Base-by-base conservation (phyloP, 2,113 vertebrate genomes). In the Caretta caretta region DNA sequence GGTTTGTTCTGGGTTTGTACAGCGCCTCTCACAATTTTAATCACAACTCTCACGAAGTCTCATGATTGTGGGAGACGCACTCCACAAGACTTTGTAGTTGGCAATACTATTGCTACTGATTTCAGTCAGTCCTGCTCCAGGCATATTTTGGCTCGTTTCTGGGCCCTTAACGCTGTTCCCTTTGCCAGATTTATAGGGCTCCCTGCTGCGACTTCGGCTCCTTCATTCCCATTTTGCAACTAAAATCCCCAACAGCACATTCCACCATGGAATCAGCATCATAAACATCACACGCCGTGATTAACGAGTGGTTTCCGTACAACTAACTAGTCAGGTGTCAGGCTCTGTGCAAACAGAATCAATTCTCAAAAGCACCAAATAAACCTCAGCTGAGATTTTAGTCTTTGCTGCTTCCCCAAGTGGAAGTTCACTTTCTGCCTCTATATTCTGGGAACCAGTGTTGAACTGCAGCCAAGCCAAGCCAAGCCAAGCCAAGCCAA, bases 171-270 rank as follows among this genome's bases (percentile, higher is more conserved):
- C 8, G 3, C 72, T 46, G 38, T 76, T 76, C 38, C 22, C 72
- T 24, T 54, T 46, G 27, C 27, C 83, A 57, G 42, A 29, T 65
- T 0, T 0, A 0, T 1, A 48, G 38, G 54, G 62, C 17, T 54
- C 49, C 49, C 94, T 17, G 54, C 49, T 8, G 50, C 0, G 27
- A 13, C 10, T 50, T 10, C 65, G n/a, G n/a, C 20, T 49, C 46
- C 6, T 59, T 22, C 1, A 0, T 24, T 22, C 72, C 51, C 25
- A 6, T 1, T 10, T 2, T 8, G 0, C 65, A 8, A 13, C 35
- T 10, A 38, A 46, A 78, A 69, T 5, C 19, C 6, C 42, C 62
- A 72, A 42, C 51, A 65, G 80, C 49, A 53, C 13, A 0, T 27
- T 51, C 84, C 78, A 42, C 31, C 38, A 22, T 0, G 13, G 24